Conservation (phyloP, 2,888 invertebrate species). For the Phytoseiulus persimilis region DNA sequence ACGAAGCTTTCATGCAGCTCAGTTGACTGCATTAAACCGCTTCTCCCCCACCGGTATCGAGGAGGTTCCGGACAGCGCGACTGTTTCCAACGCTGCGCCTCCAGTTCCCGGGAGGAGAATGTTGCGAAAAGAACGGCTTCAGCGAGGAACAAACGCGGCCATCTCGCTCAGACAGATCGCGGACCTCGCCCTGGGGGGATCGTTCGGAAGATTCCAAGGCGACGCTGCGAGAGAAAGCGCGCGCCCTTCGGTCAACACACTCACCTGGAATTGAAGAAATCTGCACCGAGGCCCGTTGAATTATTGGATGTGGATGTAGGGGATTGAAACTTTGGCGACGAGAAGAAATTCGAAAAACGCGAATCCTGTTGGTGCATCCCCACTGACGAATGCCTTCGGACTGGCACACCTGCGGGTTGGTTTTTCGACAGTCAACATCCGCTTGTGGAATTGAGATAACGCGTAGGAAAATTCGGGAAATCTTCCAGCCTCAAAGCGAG, state of each 20-base stretch:
- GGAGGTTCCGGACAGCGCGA: not conserved
- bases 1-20: not conserved
- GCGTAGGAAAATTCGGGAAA: too few species aligned
- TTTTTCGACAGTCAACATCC: not conserved
- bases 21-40: not conserved
- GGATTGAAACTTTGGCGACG: conserved; percentile 37
- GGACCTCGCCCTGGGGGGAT: too few species aligned
- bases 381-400: conserved; percentile 35
- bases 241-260: not conserved
- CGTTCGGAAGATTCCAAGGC: too few species aligned
- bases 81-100: too few species aligned
- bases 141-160: not conserved
- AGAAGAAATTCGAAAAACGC: conserved; percentile 38
- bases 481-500: too few species aligned
- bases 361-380: conserved; percentile 39
- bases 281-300: conserved; percentile 38
- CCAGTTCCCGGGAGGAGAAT: too few species aligned
- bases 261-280: conserved; percentile 38
- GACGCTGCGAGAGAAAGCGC: not conserved
- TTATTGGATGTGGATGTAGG: conserved; percentile 29
- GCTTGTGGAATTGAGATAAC: too few species aligned
- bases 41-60: not conserved
- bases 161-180: too few species aligned
- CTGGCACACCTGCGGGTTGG: conserved; percentile 19
- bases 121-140: too few species aligned